A percentile compares a stretch with the other conserved stretches of the same genome.
These are phyloP conservation scores for Leptodactylus fallax DNA, from an alignment of 2,797 vertebrate species.

Conservation along the genomic window DNA sequence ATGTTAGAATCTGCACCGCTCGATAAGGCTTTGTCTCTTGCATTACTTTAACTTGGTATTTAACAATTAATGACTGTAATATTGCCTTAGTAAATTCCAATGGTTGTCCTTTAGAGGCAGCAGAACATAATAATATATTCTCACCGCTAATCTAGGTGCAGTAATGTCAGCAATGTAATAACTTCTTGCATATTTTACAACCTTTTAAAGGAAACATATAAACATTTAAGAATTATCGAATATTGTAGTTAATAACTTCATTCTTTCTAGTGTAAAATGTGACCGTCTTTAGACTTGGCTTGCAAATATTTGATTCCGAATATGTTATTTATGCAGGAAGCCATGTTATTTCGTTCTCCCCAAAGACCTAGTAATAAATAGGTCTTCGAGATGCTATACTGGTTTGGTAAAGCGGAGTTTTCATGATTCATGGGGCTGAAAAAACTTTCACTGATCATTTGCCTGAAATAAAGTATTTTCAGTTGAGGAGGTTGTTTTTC, in stretches of 20 bases:
- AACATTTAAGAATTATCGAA: slow-evolving; percentile 34
- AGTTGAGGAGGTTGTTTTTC: background rate
- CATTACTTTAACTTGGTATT: slow-evolving; percentile 74
- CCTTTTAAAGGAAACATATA: slow-evolving; percentile 20
- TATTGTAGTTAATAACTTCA: slow-evolving; percentile 29
- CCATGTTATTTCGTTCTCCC: slow-evolving; percentile 22
- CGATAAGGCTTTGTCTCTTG: slow-evolving; percentile 77
- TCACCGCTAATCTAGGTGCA: slow-evolving; percentile 65
- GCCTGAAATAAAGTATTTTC: background rate
- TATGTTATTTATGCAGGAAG: slow-evolving; percentile 12
- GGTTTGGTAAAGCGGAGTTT: background rate
- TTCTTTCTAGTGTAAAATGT: slow-evolving; percentile 13
- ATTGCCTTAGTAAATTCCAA: slow-evolving; percentile 71
- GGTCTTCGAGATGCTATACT: background rate
- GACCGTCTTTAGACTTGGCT: background rate
- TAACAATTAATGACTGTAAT: slow-evolving; percentile 75
- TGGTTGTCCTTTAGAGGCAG: slow-evolving; percentile 66
- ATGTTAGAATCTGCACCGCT: slow-evolving; percentile 78
- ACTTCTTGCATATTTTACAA: slow-evolving; percentile 49
- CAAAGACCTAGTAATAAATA: slow-evolving; percentile 5
- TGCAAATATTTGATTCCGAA: slow-evolving; percentile 27
- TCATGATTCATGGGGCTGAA: background rate
- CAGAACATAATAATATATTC: slow-evolving; percentile 61
- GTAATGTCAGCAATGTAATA: slow-evolving; percentile 48
- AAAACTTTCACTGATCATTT: background rate